phyloP scores from a whole-genome alignment of 2,113 vertebrate genomes.

The Nansenia antarctica region DNA sequence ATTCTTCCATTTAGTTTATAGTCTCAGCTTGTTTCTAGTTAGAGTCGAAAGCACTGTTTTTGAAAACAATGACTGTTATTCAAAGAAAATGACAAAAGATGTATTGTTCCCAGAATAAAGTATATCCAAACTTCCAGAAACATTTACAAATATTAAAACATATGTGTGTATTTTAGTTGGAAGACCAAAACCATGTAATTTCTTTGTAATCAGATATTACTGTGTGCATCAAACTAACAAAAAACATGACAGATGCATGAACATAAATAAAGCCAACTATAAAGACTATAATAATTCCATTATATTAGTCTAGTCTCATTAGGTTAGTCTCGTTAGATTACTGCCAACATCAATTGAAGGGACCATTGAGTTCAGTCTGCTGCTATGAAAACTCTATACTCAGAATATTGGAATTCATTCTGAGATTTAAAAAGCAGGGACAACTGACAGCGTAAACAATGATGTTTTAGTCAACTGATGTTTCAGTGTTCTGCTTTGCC shows the following conservation, averaged over 20 bases:
- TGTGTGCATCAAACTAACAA: conserved; percentile 18
- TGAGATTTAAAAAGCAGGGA: background rate
- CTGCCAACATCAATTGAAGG: background rate
- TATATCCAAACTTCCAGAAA: conserved; percentile 30
- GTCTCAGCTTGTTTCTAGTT: conserved; percentile 16
- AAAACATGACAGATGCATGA: conserved; percentile 21
- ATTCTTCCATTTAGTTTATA: conserved; percentile 31
- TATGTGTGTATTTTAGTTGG: conserved; percentile 16
- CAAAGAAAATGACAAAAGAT: conserved; percentile 22
- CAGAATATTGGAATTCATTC: background rate
- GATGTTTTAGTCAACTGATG: conserved; percentile 42
- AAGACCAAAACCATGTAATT: conserved; percentile 10
- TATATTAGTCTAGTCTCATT: too few species aligned
- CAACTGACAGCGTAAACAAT: conserved; percentile 23
- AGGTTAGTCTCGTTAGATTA: conserved; percentile 6
- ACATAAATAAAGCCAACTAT: conserved; percentile 16
- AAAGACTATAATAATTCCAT: conserved; percentile 23
- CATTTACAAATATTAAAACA: conserved; percentile 26
- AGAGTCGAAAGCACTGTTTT: conserved; percentile 28
- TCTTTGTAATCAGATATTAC: conserved; percentile 30
- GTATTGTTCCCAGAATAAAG: conserved; percentile 45
- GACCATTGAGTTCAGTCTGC: background rate
- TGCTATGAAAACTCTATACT: background rate
- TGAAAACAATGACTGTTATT: conserved; percentile 30
- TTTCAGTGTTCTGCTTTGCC: conserved; percentile 20